Evolutionary conservation across 2,888 invertebrate species (phyloP), one percentile per base, ranked within the genome.

Genomic region (Lysandra bellargus): DNA sequence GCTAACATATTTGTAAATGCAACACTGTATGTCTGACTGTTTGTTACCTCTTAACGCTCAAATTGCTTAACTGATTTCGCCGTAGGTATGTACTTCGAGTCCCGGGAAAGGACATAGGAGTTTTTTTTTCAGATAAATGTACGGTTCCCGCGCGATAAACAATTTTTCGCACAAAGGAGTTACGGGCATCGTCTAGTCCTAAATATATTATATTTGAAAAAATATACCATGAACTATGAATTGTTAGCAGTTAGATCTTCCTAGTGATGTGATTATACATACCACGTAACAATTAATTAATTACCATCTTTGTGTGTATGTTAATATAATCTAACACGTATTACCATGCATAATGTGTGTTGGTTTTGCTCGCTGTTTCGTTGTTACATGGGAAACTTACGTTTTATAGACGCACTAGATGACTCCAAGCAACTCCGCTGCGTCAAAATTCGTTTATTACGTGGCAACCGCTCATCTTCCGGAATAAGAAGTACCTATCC

Each of bases 281-380:
- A 1, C 17, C 69, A 17, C 33, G 69, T 37, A 69, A 69, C 69
- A 17, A 30, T 64, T 64, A 14, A 69, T 17, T 69, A 33, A 69
- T 33, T 69, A 69, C 69, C 69, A 69, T 69, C 33, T 69, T 69
- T 69, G 69, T 64, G 64, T 64, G 64, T 33, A 64, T 64, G 64
- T 69, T 30, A 69, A 69, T 69, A 69, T 30, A 37, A 37, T 69
- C 69, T 33, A 14, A 37, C 14, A 37, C 69, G 64, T 33, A 33
- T 69, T 69, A 69, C 37, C 69, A 14, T 37, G 33, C 69, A 69
- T 69, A 37, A 69, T 69, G 69, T 37, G 33, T 4, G 33, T 64
- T 33, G 33, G 69, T 69, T 33, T 69, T 33, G 33, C 30, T 69
- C 12, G 33, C 5, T 40, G 40, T 33, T 69, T 4, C 14, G 14